Conservation (phyloP, 2,113 vertebrate species). For the Nipponia nippon region DNA sequence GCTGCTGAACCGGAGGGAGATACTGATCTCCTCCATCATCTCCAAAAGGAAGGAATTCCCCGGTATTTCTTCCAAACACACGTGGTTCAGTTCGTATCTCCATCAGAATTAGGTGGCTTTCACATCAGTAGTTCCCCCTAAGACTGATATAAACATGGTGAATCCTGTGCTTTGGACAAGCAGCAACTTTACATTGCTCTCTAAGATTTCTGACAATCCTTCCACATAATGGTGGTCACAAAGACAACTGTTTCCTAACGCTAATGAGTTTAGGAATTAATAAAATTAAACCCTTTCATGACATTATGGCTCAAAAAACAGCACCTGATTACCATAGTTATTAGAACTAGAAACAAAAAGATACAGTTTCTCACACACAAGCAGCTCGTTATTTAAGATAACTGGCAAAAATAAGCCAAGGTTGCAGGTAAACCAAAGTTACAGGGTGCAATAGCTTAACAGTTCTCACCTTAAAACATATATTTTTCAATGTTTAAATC, state of each 20-base stretch:
- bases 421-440: not conserved
- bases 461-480: not conserved
- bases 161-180: not conserved
- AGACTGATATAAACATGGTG: not conserved
- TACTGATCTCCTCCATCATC: not conserved
- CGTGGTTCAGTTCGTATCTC: fast-evolving
- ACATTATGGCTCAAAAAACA: not conserved
- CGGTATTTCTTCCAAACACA: not conserved
- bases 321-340: not conserved
- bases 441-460: not conserved
- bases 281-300: not conserved
- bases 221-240: not conserved
- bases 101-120: not conserved
- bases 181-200: not conserved
- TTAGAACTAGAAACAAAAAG: not conserved
- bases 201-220: not conserved
- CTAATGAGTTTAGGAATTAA: not conserved
- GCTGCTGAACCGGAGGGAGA: not conserved
- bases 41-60: not conserved
- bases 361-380: not conserved
- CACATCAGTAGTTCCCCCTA: not conserved
- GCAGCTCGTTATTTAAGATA: not conserved
- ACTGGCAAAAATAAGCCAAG: not conserved
- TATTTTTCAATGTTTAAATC: not conserved
- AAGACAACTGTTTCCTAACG: not conserved